Evolutionary conservation across 2,888 invertebrate genomes (phyloP), one percentile per base, ranked within the genome.

Genomic region (Melangyna quadrimaculata): DNA sequence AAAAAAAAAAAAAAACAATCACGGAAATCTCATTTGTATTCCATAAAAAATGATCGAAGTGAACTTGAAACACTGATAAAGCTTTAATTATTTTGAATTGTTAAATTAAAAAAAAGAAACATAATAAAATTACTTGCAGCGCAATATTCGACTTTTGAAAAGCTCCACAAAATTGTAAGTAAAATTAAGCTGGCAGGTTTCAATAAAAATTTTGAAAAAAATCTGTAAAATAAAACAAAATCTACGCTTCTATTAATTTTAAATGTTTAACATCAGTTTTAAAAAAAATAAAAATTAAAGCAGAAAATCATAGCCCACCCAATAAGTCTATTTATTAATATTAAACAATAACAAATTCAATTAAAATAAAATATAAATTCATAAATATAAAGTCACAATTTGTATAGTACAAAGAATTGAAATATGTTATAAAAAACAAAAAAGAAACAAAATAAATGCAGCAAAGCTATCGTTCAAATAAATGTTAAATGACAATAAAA

Each of bases 381-480:
- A 35, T 45, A 37, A 32, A 19, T 55, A 17, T 35, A 59, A 67
- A 75, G 74, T 80, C 74, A 80, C 80, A 84, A 83, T 67, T 70
- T 75, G 71, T 53, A 84, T 69, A 84, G 84, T 84, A 84, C 84
- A 84, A 84, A 84, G 32, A 59, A 55, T 14, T 35, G n/a, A n/a
- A n/a, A n/a, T n/a, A n/a, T n/a, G n/a, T n/a, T n/a, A n/a, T n/a
- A n/a, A n/a, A n/a, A n/a, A n/a, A n/a, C n/a, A 19, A 69, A 70
- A 12, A 63, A 24, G 12, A 53, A 43, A 69, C 14, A 69, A 29
- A 45, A 27, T 10, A 51, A 69, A 51, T 35, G 22, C 5, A 75
- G 55, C 51, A 29, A 45, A 51, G 65, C 59, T 82, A 57, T 67
- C 81, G 74, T 63, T 69, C 14, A 27, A 61, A 29, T 69, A 37